Conservation (phyloP, 2,888 invertebrate genomes). For the Ophonus ardosiacus region DNA sequence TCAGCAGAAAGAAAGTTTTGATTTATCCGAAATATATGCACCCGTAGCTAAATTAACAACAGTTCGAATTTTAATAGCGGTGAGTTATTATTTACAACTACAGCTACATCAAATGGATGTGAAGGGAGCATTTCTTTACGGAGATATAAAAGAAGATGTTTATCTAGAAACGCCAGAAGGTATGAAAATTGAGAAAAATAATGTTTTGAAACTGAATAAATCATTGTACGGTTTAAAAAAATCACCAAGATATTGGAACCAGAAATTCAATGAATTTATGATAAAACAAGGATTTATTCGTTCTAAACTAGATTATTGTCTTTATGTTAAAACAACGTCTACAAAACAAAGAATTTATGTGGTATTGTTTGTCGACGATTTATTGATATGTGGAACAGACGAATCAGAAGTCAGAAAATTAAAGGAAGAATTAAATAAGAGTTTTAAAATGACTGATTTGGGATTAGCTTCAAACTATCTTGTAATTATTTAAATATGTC, state of each 20-base stretch:
- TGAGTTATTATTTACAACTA: too few species aligned
- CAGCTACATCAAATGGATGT: neutral
- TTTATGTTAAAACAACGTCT: slow-evolving; percentile 39
- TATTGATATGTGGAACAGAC: slow-evolving; percentile 62
- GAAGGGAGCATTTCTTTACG: neutral
- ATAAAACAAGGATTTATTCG: neutral
- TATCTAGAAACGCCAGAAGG: neutral
- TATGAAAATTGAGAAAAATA: too few species aligned
- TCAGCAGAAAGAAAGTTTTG: neutral
- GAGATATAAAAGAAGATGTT: neutral
- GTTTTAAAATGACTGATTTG: too few species aligned
- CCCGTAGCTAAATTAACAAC: neutral
- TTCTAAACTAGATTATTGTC: neutral
- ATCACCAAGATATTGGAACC: neutral
- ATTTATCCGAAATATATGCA: neutral
- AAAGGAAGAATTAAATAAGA: too few species aligned
- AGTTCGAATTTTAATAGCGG: neutral
- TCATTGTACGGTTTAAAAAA: neutral
- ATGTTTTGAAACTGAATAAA: neutral
- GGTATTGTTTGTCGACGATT: slow-evolving; percentile 65
- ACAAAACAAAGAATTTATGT: too few species aligned
- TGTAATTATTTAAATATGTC: too few species aligned
- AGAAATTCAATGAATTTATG: neutral
- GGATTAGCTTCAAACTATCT: too few species aligned
- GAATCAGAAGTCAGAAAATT: slow-evolving; percentile 36